Evolutionary conservation across 2,888 invertebrate species (phyloP).

Genomic region (Diadegma fenestrale): DNA sequence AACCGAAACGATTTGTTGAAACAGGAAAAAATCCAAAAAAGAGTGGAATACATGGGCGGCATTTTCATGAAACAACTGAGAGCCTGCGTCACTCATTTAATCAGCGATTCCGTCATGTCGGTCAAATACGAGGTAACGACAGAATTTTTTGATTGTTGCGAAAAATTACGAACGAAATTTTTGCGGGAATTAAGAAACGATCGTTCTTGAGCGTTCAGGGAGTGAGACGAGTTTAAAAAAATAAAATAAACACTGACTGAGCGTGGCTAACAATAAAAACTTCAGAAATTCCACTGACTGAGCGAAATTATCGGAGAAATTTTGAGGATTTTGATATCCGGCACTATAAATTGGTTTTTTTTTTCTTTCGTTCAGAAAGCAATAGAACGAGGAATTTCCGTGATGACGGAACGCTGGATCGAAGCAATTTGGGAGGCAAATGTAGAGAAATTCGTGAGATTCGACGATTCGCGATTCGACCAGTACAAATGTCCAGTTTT

Average conservation of each 20-base stretch:
- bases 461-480: conserved; percentile 88
- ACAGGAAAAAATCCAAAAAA: conserved; percentile 87
- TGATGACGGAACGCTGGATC: conserved; percentile 93
- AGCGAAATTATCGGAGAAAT: neutral
- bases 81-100: conserved; percentile 91
- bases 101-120: conserved; percentile 91
- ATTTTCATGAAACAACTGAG: conserved; percentile 88
- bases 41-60: conserved; percentile 92
- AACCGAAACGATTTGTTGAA: neutral
- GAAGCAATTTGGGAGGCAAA: conserved; percentile 92
- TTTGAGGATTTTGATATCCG: neutral
- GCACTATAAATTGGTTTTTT: neutral
- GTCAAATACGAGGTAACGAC: conserved; percentile 90
- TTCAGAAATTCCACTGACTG: neutral
- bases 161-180: neutral
- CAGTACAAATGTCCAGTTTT: conserved; percentile 90
- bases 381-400: conserved; percentile 87
- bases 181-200: neutral
- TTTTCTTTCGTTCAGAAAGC: conserved; percentile 87
- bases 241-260: neutral
- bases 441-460: conserved; percentile 87
- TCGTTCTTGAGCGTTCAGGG: neutral
- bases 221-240: neutral
- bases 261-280: neutral
- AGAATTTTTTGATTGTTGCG: conserved; percentile 11